Evolutionary conservation across 2,797 vertebrate species (phyloP).

Genomic region (Gymnothorax javanicus): DNA sequence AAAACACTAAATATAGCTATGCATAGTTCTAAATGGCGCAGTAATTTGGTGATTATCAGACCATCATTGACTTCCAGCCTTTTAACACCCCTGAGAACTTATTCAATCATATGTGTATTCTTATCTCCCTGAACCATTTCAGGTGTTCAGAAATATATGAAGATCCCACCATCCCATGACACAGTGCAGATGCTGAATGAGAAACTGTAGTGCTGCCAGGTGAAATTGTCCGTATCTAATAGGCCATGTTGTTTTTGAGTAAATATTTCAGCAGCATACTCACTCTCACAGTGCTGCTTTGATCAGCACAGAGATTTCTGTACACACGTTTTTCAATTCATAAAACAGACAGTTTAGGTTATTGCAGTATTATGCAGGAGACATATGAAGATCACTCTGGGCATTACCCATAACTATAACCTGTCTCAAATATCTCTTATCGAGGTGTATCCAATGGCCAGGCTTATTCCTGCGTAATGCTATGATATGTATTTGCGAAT

Average conservation of each 20-base stretch:
- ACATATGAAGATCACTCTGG: background rate
- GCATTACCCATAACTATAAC: background rate
- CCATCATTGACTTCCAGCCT: no score
- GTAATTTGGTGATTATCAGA: no score
- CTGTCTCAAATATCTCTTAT: background rate
- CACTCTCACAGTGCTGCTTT: background rate
- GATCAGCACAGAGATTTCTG: background rate
- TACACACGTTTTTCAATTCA: background rate
- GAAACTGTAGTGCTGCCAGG: background rate
- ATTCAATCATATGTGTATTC: background rate
- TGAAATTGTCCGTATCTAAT: background rate
- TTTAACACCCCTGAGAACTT: no score
- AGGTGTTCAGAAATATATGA: no score
- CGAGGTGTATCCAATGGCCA: background rate
- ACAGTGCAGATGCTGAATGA: constrained; percentile 5
- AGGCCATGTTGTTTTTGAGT: background rate
- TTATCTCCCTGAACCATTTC: background rate
- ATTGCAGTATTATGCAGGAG: background rate
- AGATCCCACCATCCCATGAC: no score
- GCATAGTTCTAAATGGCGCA: no score
- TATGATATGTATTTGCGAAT: background rate
- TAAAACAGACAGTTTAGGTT: background rate
- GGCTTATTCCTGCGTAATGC: background rate
- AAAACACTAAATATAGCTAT: no score
- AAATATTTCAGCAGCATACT: background rate